Evolutionary conservation across 2,113 vertebrate species (phyloP).

Genomic region (Heterotis niloticus): DNA sequence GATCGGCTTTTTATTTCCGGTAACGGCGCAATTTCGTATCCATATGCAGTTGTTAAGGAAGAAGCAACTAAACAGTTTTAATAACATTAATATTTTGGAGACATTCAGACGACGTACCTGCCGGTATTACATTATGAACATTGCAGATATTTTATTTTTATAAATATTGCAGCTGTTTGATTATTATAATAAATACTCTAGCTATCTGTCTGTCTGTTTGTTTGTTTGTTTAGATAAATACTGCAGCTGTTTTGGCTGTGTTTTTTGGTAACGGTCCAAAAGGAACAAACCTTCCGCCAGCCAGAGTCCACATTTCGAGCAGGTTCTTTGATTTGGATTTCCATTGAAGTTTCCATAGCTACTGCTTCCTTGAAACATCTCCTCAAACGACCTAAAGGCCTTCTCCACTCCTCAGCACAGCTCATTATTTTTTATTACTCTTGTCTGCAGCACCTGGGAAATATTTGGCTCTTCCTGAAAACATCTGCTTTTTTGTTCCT

Average conservation of each 20-base stretch:
- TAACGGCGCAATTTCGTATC: no score
- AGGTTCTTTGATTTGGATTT: background rate
- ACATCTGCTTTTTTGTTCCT: constrained; percentile 35
- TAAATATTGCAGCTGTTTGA: background rate
- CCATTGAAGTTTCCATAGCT: constrained; percentile 11
- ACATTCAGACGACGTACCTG: no score
- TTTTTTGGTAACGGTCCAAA: no score
- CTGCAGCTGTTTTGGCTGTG: no score
- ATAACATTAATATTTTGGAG: no score
- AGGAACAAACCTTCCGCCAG: background rate
- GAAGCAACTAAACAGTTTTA: no score
- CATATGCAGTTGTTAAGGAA: no score
- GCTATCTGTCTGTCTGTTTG: background rate
- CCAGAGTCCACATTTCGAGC: background rate
- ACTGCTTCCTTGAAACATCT: constrained; percentile 28
- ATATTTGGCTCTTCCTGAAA: constrained; percentile 38
- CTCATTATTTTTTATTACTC: constrained; percentile 40
- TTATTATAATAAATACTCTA: no score
- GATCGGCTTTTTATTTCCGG: no score
- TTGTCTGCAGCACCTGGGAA: constrained; percentile 39
- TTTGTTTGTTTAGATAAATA: no score
- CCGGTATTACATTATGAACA: background rate
- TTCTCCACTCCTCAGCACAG: constrained; percentile 24
- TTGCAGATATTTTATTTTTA: background rate
- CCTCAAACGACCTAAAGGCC: constrained; percentile 34